Base-by-base conservation (phyloP, 2,113 vertebrate species). In the Passerina amoena region DNA sequence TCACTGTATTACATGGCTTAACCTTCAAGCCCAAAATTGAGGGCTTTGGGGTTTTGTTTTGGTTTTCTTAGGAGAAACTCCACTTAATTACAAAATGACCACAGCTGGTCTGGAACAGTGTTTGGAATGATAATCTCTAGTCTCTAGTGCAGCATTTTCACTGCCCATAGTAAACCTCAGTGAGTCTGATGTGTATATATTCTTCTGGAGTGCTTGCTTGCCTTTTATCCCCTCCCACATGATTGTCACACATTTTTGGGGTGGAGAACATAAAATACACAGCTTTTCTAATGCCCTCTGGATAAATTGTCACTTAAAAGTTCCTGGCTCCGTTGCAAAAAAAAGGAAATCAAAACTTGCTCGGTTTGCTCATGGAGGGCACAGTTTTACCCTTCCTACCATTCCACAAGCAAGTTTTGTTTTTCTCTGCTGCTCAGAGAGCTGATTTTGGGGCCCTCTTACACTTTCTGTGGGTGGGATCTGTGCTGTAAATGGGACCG, bases 381-480 rank as follows among this genome's bases (percentile, higher is more conserved):
- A 61, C 18, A 11, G 12, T 82, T 86, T 85, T 80, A 60, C 30
- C 37, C 42, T 72, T 89, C 68, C 28, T 68, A 11, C 20, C 8
- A 16, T 84, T 61, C 73, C 82, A 9, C 45, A 48, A n/a, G 9
- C 2, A 23, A 48, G 15, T 79, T 15, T 71, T 82, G 28, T 80
- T 89, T 80, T 79, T n/a, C 21, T 79, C 7, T 77, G 14, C 44
- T 38, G 33, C n/a, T 69, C 48, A 24, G 18, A 70, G 30, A 35
- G 38, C 10, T 77, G 35, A 38, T 81, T 97, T 86, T 31, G 45
- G 35, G 23, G 4, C 4, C 2, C 3, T 7, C 12, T 19, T 19
- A 3, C 19, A 57, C n/a, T 44, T 73, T 57, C 17, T 0, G 0
- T 16, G 21, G 5, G 24, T 44, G 42, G 33, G 15, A 54, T 69